A percentile compares a stretch with the other conserved stretches of the same genome.
These are phyloP conservation scores for Macrosiphum euphorbiae DNA, from an alignment of 2,888 invertebrate genomes.

Conservation along the genomic window DNA sequence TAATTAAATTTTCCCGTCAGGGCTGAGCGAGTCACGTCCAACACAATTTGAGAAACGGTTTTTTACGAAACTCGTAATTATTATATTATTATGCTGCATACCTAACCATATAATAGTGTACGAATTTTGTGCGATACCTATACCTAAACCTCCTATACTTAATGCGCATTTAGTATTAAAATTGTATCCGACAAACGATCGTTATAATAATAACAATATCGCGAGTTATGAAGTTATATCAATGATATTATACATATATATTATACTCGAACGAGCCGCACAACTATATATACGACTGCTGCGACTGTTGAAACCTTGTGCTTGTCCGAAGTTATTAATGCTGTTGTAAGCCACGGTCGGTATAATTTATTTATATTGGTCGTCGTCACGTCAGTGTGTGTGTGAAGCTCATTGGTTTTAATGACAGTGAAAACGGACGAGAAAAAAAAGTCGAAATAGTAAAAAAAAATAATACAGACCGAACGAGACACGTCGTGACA, in stretches of 20 bases:
- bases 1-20: constrained; percentile 29
- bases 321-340: background rate
- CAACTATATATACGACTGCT: background rate
- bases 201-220: background rate
- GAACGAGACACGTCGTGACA: background rate
- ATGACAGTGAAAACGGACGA: background rate
- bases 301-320: background rate
- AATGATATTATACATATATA: background rate
- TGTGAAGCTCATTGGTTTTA: background rate
- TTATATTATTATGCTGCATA: background rate
- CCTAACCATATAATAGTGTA: background rate
- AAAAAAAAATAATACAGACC: background rate
- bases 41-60: background rate
- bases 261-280: background rate
- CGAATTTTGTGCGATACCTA: background rate
- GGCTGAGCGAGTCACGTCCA: constrained; percentile 33
- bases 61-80: background rate
- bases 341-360: background rate
- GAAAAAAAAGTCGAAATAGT: background rate
- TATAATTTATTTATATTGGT: background rate
- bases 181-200: background rate
- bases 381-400: background rate
- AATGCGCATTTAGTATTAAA: background rate
- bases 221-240: background rate
- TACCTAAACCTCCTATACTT: background rate